Base-by-base conservation (phyloP, 2,888 invertebrate genomes). In the Trissoscelio sp. region DNA sequence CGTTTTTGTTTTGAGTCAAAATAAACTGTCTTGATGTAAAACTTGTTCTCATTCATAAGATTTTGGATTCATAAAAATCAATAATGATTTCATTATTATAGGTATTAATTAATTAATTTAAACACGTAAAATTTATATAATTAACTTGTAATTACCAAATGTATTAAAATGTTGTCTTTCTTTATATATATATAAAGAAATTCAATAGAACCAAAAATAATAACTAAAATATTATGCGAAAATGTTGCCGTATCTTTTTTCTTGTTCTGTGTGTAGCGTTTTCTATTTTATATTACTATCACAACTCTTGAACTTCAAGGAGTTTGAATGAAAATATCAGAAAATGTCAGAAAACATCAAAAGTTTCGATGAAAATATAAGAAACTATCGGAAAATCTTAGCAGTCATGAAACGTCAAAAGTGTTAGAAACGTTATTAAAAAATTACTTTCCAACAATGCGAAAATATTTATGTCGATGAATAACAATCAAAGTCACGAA, bases 311-410 rank as follows among this genome's bases (percentile, higher is more conserved):
- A 72, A 72, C 72, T 78, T 66, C 58, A 57, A 70, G 70, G 48
- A 78, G 70, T 57, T 70, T 57, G 79, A 79, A 72, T 72, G 79
- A 79, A 79, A 79, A 79, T 79, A 79, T 79, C 72, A 66, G 72
- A 57, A 70, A 72, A 66, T 58, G 72, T 79, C 79, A 66, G 72
- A 66, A 79, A 79, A 72, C 66, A 70, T 78, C 70, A 78, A 14
- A 78, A 79, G 39, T 58, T 72, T 51, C 11, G 48, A 72, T 44
- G 22, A 72, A 78, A 78, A 78, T 78, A 55, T 78, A 70, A 78
- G 78, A 78, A 78, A 78, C 78, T 78, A 78, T 78, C 48, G 64
- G 78, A 57, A 75, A 70, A 78, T 78, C 78, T 78, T 48, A 22
- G 28, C 39, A 64, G 62, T 48, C 57, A 70, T 70, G 57, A 64